Conservation (phyloP, 2,797 vertebrate species). For the Anableps anableps region DNA sequence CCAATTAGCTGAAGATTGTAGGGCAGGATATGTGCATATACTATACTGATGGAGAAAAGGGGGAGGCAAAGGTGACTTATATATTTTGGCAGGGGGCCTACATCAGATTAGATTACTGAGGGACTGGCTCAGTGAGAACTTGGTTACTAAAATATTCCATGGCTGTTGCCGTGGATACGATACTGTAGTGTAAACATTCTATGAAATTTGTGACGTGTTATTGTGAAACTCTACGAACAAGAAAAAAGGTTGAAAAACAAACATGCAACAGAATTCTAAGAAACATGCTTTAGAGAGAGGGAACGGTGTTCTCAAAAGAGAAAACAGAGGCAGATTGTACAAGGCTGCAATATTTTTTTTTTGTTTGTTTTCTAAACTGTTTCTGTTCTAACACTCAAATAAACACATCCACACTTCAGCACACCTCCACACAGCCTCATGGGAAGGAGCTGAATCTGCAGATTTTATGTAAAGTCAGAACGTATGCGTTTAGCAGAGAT, state of each 20-base stretch:
- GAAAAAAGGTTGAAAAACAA: not conserved
- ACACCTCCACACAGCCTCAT: constrained; percentile 5
- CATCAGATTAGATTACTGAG: not conserved
- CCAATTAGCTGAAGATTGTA: not conserved
- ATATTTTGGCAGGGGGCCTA: not conserved
- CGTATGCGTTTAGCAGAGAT: not conserved
- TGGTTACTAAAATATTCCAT: constrained; percentile 1
- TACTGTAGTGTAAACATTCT: not conserved
- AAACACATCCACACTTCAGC: not conserved
- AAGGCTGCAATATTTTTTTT: not conserved
- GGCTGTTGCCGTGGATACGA: not conserved
- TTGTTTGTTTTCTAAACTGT: not conserved
- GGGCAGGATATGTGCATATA: not conserved
- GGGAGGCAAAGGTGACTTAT: not conserved
- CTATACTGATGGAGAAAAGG: not conserved
- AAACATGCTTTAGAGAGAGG: not conserved
- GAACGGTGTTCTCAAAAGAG: not conserved
- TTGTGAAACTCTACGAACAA: not conserved
- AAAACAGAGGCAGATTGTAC: not conserved
- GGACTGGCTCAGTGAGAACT: not conserved
- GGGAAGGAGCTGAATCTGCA: constrained; percentile 15
- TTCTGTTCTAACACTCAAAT: not conserved
- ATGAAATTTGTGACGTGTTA: not conserved
- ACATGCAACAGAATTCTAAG: not conserved
- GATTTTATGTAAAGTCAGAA: constrained; percentile 1